These are phyloP conservation scores for Potamarius usumacintae DNA, from an alignment of 2,113 vertebrate species.

Conservation along the genomic window DNA sequence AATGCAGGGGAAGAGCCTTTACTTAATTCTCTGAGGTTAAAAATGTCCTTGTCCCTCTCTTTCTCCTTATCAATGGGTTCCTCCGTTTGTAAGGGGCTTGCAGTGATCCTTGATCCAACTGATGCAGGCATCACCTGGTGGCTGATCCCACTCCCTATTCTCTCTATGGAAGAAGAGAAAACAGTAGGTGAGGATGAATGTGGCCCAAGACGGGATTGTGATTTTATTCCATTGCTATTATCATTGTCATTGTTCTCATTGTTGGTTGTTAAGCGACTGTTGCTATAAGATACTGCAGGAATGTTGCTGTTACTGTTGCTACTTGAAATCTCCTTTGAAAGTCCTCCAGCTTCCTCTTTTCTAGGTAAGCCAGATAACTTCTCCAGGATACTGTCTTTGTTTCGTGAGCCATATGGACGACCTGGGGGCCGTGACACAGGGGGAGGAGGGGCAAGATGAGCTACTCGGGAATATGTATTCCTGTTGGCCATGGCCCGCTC, in stretches of 20 bases:
- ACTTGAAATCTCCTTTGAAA: slow-evolving; percentile 60
- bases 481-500: slow-evolving; percentile 75
- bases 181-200: slow-evolving; percentile 57
- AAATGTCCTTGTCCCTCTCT: slow-evolving; percentile 61
- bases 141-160: slow-evolving; percentile 62
- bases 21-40: slow-evolving; percentile 69
- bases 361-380: slow-evolving; percentile 58
- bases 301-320: slow-evolving; percentile 66
- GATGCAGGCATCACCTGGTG: slow-evolving; percentile 63
- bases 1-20: slow-evolving; percentile 61
- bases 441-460: slow-evolving; percentile 72
- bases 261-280: slow-evolving; percentile 60
- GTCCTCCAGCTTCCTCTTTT: slow-evolving; percentile 68
- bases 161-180: slow-evolving; percentile 60
- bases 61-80: slow-evolving; percentile 64
- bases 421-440: slow-evolving; percentile 75
- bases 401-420: slow-evolving; percentile 74
- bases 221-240: slow-evolving; percentile 61
- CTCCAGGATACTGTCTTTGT: slow-evolving; percentile 71
- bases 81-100: slow-evolving; percentile 65
- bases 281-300: slow-evolving; percentile 64
- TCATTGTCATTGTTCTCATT: slow-evolving; percentile 60
- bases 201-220: slow-evolving; percentile 61
- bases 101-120: slow-evolving; percentile 65
- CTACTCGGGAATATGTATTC: slow-evolving; percentile 74